A percentile compares a stretch with the other conserved stretches of the same genome.
phyloP scores from a whole-genome alignment of 2,888 invertebrate genomes.

The Pterostichus madidus region DNA sequence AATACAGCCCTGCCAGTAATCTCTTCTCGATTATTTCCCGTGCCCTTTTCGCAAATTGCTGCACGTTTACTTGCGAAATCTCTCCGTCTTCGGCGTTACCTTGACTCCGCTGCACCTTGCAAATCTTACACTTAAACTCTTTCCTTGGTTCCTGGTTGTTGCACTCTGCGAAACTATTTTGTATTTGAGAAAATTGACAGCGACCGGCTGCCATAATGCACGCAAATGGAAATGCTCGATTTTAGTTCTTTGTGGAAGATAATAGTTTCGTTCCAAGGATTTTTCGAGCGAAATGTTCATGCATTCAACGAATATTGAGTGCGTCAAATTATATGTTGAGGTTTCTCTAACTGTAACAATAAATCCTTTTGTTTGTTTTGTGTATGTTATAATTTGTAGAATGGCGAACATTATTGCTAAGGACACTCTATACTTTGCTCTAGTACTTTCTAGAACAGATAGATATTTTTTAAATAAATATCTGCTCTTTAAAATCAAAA shows the following conservation, averaged over 20 bases:
- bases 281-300: neutral
- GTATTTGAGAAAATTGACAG: constrained; percentile 39
- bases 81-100: constrained; percentile 24
- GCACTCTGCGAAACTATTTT: constrained; percentile 6
- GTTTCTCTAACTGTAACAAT: neutral
- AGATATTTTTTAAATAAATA: neutral
- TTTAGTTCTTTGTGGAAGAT: constrained; percentile 33
- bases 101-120: constrained; percentile 20
- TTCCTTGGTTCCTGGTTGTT: neutral
- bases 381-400: constrained; percentile 33
- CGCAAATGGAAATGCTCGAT: constrained; percentile 36
- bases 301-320: constrained; percentile 8
- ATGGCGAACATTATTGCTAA: constrained; percentile 7
- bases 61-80: constrained; percentile 1
- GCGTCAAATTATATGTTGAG: constrained; percentile 39
- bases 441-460: constrained; percentile 11
- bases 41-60: no score
- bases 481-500: no score
- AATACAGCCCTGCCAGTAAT: no score
- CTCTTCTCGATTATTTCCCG: no score
- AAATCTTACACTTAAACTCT: constrained; percentile 6
- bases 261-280: constrained; percentile 41
- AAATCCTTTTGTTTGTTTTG: constrained; percentile 33
- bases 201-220: constrained; percentile 5
- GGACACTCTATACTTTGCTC: neutral